Evolutionary conservation across 92 coral and sea anemone species (phyloP).

Genomic region (Isaurus tuberculatus): DNA sequence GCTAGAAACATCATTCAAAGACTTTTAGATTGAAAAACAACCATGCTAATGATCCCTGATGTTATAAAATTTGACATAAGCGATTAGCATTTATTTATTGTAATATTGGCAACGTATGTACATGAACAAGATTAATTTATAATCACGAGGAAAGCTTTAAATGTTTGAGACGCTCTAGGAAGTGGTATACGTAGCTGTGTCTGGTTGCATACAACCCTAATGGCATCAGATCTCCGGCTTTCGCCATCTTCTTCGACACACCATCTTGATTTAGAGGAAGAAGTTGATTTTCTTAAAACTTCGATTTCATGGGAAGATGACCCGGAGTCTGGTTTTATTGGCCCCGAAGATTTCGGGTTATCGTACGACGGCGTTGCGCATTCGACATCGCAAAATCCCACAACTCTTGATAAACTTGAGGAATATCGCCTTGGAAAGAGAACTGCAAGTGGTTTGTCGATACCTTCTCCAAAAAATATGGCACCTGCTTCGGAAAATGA

Average conservation of each 20-base stretch:
- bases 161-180: neutral
- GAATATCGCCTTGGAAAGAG: slow-evolving; percentile 47
- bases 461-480: neutral
- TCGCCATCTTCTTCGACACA: slow-evolving; percentile 40
- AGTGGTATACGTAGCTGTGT: neutral
- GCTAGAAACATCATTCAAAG: neutral
- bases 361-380: neutral
- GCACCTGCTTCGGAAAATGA: neutral
- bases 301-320: slow-evolving; percentile 39
- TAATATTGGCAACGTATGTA: neutral
- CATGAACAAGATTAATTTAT: neutral
- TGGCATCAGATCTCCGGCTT: slow-evolving; percentile 23
- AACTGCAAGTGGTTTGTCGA: slow-evolving; percentile 36
- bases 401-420: slow-evolving; percentile 23
- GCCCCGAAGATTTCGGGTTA: slow-evolving; percentile 39
- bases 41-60: neutral
- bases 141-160: neutral
- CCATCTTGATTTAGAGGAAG: slow-evolving; percentile 31
- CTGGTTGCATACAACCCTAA: neutral
- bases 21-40: slow-evolving; percentile 1
- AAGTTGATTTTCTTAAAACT: slow-evolving; percentile 31
- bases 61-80: neutral
- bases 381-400: neutral
- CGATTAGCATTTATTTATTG: neutral
- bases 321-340: slow-evolving; percentile 16